Conservation (phyloP, 2,888 invertebrate genomes). For the Lissocephala sabroskyi region DNA sequence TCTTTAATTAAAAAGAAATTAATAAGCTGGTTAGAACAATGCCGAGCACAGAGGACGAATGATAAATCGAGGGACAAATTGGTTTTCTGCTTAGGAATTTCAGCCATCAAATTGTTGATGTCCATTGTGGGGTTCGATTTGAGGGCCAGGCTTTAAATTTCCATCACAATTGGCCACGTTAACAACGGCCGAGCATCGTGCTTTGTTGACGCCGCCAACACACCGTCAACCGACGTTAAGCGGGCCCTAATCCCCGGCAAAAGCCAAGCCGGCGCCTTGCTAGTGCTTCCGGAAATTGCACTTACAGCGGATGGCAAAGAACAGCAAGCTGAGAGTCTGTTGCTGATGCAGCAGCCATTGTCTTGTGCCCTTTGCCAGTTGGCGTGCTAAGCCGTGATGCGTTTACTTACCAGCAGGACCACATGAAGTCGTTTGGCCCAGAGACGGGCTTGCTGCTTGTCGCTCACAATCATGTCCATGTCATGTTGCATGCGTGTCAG, state of each 20-base stretch:
- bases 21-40: constrained; percentile 21
- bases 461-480: constrained; percentile 88
- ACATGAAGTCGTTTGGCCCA: constrained; percentile 92
- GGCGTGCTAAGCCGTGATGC: constrained; percentile 10
- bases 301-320: constrained; percentile 37
- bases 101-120: too few relatives aligned
- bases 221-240: too few relatives aligned
- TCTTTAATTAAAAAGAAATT: constrained; percentile 73
- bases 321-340: constrained; percentile 42
- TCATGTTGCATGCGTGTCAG: constrained; percentile 81
- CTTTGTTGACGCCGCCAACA: too few relatives aligned
- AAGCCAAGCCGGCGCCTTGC: constrained; percentile 18
- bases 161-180: too few relatives aligned
- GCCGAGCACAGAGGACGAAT: too few relatives aligned
- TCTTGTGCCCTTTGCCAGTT: too few relatives aligned
- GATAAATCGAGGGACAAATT: too few relatives aligned
- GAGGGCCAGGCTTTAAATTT: too few relatives aligned
- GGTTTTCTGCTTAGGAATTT: too few relatives aligned
- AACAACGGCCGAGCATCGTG: too few relatives aligned
- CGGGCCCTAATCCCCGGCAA: constrained; percentile 32
- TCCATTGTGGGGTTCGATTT: too few relatives aligned
- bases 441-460: constrained; percentile 86
- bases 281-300: constrained; percentile 57
- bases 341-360: too few relatives aligned
- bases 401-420: constrained; percentile 76